Evolutionary conservation across 2,113 vertebrate genomes (phyloP), one percentile per base, ranked within the genome.

Genomic region (Nothobranchius furzeri): DNA sequence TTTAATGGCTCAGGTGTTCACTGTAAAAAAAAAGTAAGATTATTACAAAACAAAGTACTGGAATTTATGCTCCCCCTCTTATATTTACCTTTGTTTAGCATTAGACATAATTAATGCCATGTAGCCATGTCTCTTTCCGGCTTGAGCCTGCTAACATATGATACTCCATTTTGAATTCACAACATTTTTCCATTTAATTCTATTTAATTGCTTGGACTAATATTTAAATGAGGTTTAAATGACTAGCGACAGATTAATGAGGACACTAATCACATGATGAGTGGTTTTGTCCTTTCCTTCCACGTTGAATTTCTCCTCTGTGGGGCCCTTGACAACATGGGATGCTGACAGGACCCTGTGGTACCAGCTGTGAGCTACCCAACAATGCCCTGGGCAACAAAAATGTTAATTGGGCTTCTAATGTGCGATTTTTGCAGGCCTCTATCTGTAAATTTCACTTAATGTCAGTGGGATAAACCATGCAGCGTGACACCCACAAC

Each of bases 381-480:
- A 82, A 71, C 76, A 69, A 79, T 68, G 89, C 92, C 90, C 79
- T 76, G 83, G 89, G 92, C 91, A 85, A 92, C 76, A 84, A 85
- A 92, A 88, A 93, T 92, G 91, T 87, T 92, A 93, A 93, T 91
- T 90, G 89, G 84, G 85, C 87, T 91, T 90, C 84, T 92, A 93
- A 93, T 92, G 86, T 88, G 88, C 86, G 79, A 86, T 89, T 92
- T 30, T 88, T 83, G 80, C 84, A 70, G 75, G 87, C 83, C 84
- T 89, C 82, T 68, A 87, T 87, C 87, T 93, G 89, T 92, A 92
- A 90, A 92, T 90, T 92, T 87, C 76, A 86, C 82, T 93, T 91
- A 90, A 68, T 83, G 81, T 92, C 86, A 89, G 57, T n/a, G 42
- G 58, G 78, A 70, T 82, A 85, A 89, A 78, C 73, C 84, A 81